Percentiles rank a stretch among this genome's conserved stretches.
Evolutionary conservation across 2,113 vertebrate genomes (phyloP).

Genomic region (Benitochromis conjunctus): DNA sequence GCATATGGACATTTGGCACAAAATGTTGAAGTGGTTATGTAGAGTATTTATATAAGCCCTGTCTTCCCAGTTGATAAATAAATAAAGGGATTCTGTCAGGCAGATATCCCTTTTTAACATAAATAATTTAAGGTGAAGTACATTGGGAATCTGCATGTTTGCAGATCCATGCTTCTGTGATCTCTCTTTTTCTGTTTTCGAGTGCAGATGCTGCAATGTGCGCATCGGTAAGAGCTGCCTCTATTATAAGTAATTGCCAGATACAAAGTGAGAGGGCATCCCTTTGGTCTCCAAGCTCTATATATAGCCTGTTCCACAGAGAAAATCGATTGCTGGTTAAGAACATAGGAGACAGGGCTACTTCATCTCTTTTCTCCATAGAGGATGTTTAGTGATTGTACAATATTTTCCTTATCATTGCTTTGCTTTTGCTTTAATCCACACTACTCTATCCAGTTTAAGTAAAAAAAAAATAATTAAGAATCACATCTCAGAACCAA

Average conservation of each 20-base stretch:
- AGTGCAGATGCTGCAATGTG: constrained; percentile 76
- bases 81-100: constrained; percentile 16
- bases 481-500: background rate
- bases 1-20: constrained; percentile 36
- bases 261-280: constrained; percentile 81
- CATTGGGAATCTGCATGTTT: background rate
- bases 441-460: background rate
- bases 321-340: constrained; percentile 75
- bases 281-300: constrained; percentile 83
- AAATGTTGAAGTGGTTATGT: constrained; percentile 41
- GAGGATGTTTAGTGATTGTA: constrained; percentile 38
- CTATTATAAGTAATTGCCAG: constrained; percentile 88
- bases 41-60: constrained; percentile 55
- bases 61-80: constrained; percentile 49
- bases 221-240: constrained; percentile 81
- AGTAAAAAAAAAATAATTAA: background rate
- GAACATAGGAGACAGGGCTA: constrained; percentile 80
- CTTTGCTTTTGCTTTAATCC: background rate
- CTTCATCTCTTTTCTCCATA: constrained; percentile 79
- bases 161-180: constrained; percentile 31
- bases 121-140: constrained; percentile 19
- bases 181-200: constrained; percentile 66
- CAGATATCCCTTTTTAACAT: constrained; percentile 15
- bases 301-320: constrained; percentile 88
- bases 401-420: background rate